A percentile compares a stretch with the other conserved stretches of the same genome.
Evolutionary conservation across 2,888 invertebrate species (phyloP).

Genomic region (Orthonevra nobilis): DNA sequence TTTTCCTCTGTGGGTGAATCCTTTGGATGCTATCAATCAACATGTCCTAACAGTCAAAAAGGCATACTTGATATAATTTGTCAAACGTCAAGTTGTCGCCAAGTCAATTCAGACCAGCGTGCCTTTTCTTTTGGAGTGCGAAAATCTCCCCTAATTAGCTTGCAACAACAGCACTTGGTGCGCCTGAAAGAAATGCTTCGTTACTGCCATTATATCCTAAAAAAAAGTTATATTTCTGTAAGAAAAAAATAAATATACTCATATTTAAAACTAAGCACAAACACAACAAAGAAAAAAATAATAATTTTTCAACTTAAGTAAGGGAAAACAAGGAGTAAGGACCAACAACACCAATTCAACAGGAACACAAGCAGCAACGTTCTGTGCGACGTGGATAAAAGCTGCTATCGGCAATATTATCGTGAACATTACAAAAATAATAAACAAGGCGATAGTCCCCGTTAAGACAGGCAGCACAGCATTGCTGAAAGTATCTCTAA

Average conservation of each 20-base stretch:
- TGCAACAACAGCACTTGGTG: not conserved
- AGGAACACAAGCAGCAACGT: conserved; percentile 5
- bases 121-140: not conserved
- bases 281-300: conserved; percentile 19
- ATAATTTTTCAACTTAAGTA: conserved; percentile 28
- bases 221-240: not conserved
- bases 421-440: conserved; percentile 55
- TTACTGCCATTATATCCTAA: not conserved
- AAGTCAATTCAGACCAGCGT: not conserved
- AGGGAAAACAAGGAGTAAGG: conserved; percentile 3
- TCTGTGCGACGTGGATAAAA: conserved; percentile 29
- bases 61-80: not conserved
- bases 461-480: conserved; percentile 34
- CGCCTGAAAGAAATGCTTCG: not conserved
- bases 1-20: too few relatives aligned
- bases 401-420: conserved; percentile 49
- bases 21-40: not conserved
- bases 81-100: conserved; percentile 4
- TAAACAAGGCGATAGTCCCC: conserved; percentile 54
- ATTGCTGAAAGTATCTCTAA: conserved; percentile 16
- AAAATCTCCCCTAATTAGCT: conserved; percentile 1
- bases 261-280: too few relatives aligned
- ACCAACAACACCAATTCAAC: conserved; percentile 10
- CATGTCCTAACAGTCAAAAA: not conserved
- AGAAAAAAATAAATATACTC: too few relatives aligned